Conservation (phyloP, 2,113 vertebrate genomes). For the Setophaga petechia region DNA sequence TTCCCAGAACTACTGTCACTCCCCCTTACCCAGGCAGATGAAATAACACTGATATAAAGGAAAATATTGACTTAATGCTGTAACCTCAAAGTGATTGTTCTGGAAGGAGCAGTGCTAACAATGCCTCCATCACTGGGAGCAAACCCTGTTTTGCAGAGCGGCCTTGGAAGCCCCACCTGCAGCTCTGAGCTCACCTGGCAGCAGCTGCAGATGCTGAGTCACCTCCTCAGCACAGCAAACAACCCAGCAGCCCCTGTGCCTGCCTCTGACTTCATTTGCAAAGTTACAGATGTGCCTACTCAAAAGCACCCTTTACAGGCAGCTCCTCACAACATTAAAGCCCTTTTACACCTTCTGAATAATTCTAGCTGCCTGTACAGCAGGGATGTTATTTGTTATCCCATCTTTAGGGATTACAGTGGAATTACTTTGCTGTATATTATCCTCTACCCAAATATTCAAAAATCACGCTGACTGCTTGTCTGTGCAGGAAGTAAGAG, state of each 20-base stretch:
- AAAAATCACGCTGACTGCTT: constrained; percentile 10
- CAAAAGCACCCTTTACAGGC: background rate
- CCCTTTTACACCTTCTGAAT: constrained; percentile 39
- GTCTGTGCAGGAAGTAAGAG: constrained; percentile 23
- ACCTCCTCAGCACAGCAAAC: background rate
- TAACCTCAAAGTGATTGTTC: background rate
- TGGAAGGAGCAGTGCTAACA: background rate
- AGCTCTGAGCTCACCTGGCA: background rate
- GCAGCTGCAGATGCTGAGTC: background rate
- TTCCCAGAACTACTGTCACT: background rate
- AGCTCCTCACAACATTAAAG: background rate
- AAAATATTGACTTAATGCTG: background rate
- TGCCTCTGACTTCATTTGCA: background rate
- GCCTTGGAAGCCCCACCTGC: background rate
- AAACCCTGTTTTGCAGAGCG: background rate
- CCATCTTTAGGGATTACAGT: constrained; percentile 2
- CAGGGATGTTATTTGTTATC: constrained; percentile 36
- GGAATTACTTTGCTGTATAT: constrained; percentile 18
- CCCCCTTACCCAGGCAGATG: background rate
- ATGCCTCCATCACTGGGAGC: background rate
- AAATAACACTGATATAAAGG: background rate
- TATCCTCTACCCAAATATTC: constrained; percentile 38
- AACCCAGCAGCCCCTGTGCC: background rate
- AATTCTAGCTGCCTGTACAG: constrained; percentile 18
- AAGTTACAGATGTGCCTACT: constrained; percentile 23